phyloP scores from a whole-genome alignment of 2,113 vertebrate species.

The Cepphus grylle region DNA sequence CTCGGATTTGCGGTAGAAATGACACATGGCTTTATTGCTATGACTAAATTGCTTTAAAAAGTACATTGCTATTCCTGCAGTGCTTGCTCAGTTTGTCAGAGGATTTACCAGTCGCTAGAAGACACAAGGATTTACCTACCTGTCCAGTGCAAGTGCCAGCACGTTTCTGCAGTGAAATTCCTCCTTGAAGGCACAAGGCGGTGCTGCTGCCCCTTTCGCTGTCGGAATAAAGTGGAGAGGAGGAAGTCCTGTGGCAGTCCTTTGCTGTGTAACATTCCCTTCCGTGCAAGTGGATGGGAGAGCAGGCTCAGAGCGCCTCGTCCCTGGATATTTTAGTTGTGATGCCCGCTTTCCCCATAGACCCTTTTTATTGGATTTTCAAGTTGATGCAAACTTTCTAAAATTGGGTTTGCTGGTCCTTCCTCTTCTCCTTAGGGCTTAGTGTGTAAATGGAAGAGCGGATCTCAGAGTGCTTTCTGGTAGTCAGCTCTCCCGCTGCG shows the following conservation, averaged over 20 bases:
- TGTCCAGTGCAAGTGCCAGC: not conserved
- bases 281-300: not conserved
- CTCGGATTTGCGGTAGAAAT: not conserved
- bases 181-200: slow-evolving; percentile 25
- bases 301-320: not conserved
- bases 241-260: not conserved
- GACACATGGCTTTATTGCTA: not conserved
- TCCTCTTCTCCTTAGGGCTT: not conserved
- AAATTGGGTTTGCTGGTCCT: not conserved
- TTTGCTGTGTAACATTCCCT: not conserved
- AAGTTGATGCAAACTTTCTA: not conserved
- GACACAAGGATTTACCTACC: not conserved
- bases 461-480: not conserved
- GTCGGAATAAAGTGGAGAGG: not conserved
- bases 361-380: not conserved
- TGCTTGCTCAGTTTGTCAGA: not conserved
- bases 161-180: not conserved
- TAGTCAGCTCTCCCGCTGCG: not conserved
- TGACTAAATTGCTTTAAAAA: not conserved
- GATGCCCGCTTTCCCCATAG: not conserved
- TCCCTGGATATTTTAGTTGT: not conserved
- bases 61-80: not conserved
- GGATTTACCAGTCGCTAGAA: not conserved
- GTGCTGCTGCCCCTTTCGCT: slow-evolving; percentile 32
- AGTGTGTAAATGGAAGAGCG: not conserved